Evolutionary conservation across 2,113 vertebrate species (phyloP), one percentile per base, ranked within the genome.

Genomic region (Neolamprologus caudopunctatus): DNA sequence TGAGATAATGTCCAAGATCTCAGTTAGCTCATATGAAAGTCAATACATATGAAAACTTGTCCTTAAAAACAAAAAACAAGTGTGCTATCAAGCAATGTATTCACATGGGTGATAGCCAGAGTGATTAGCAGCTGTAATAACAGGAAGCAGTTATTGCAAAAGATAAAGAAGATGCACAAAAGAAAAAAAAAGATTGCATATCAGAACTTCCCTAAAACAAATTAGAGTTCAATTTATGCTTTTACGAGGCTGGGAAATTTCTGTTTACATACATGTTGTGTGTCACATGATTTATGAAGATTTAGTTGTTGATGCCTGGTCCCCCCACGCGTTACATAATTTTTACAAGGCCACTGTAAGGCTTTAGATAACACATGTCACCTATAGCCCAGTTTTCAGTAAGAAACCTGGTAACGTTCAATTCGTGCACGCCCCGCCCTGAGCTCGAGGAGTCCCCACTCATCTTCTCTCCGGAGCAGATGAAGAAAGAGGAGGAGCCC

Each of bases 361-460:
- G 19, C 63, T 68, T 68, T 68, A 68, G 63, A 68, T 50, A 47
- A n/a, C 26, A 51, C 42, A 51, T 78, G 42, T 50, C 45, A 31
- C 16, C 73, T 78, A 78, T n/a, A 51, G 45, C 40, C 14, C 40
- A 16, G 68, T 51, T 75, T 75, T 28, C 26, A 31, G 45, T 31
- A 51, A 78, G 45, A 78, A 78, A 50, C 45, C 33, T 26, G 21
- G 21, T 63, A 68, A 21, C 63, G 68, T 45, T 42, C 21, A 73
- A 26, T 73, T 68, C 63, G 21, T 47, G 40, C 19, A 45, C 31
- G 78, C 95, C 93, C 94, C 92, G 89, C 93, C 95, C 91, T 89
- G 79, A 78, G 80, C 88, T 81, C 80, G 91, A 93, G 94, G 94
- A 93, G 87, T 93, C 94, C 92, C 94, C 93, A 51, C 87, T 86